Evolutionary conservation across 1,140 invertebrate genomes (phyloP).

Genomic region (Eumaeus atala): DNA sequence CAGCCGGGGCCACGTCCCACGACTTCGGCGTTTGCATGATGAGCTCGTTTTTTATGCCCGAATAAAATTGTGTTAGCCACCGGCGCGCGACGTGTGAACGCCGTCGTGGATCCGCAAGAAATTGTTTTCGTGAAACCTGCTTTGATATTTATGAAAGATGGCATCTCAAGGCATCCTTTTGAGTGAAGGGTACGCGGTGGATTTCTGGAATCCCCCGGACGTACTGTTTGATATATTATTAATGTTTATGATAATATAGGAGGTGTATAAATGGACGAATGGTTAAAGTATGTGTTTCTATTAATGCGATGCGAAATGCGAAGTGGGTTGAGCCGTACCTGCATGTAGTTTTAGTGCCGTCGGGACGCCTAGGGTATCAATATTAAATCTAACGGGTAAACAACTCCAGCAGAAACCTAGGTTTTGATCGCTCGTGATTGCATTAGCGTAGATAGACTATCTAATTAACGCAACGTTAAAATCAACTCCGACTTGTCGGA

Average conservation of each 20-base stretch:
- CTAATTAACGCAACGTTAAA: background rate
- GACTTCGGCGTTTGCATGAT: constrained; percentile 70
- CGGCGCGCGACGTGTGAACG: constrained; percentile 54
- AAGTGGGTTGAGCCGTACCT: no score
- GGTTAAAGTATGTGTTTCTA: background rate
- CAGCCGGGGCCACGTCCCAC: constrained; percentile 55
- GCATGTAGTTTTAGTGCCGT: constrained; percentile 32
- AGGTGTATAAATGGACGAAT: background rate
- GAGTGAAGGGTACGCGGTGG: constrained; percentile 53
- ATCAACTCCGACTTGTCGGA: background rate
- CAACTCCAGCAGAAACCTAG: constrained; percentile 35
- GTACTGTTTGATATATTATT: constrained; percentile 34
- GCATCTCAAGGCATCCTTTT: constrained; percentile 47
- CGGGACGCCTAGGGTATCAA: constrained; percentile 41
- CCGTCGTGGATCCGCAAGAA: constrained; percentile 50
- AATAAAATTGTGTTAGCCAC: constrained; percentile 70
- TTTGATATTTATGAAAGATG: constrained; percentile 71
- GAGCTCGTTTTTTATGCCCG: constrained; percentile 71
- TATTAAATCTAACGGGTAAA: constrained; percentile 54
- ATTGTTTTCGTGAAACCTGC: constrained; percentile 62
- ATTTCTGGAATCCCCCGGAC: constrained; percentile 39
- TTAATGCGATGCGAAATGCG: background rate
- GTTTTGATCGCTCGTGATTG: constrained; percentile 41
- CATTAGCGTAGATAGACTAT: constrained; percentile 33
- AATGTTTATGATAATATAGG: constrained; percentile 13